A percentile compares a stretch with the other conserved stretches of the same genome.
Conservation (phyloP, 2,113 vertebrate species). For the Deroptyus accipitrinus region DNA sequence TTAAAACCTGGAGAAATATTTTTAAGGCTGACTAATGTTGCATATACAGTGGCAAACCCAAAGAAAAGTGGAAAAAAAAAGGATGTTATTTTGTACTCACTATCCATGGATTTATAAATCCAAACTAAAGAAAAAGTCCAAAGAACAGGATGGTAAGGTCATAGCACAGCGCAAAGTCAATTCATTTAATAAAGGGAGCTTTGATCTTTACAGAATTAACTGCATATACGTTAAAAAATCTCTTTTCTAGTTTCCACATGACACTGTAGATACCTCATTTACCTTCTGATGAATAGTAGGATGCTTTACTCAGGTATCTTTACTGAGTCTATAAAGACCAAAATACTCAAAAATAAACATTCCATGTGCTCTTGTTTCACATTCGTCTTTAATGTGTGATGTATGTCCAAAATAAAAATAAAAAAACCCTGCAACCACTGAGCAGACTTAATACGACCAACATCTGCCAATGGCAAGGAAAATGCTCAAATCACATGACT, state of each 20-base stretch:
- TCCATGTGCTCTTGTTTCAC: neutral
- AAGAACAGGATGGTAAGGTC: slow-evolving; percentile 29
- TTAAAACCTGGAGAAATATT: slow-evolving; percentile 40
- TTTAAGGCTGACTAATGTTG: slow-evolving; percentile 26
- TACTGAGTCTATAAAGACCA: neutral
- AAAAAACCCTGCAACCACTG: fast-evolving
- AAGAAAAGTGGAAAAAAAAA: slow-evolving; percentile 1
- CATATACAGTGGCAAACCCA: slow-evolving; percentile 30
- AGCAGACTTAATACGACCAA: fast-evolving
- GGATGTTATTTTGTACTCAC: neutral
- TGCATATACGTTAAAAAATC: neutral
- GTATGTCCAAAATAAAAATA: neutral
- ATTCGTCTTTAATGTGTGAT: neutral
- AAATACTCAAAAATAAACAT: neutral
- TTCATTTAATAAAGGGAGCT: neutral
- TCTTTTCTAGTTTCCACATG: neutral
- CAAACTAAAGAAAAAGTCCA: neutral
- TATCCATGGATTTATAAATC: neutral
- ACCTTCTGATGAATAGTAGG: neutral
- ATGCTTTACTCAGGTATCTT: neutral
- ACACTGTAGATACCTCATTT: neutral
- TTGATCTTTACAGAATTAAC: neutral
- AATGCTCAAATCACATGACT: neutral
- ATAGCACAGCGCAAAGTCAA: neutral
- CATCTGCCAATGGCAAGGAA: neutral